Evolutionary conservation across 2,113 vertebrate species (phyloP), one percentile per base, ranked within the genome.

Genomic region (Mormyrus iriodes): DNA sequence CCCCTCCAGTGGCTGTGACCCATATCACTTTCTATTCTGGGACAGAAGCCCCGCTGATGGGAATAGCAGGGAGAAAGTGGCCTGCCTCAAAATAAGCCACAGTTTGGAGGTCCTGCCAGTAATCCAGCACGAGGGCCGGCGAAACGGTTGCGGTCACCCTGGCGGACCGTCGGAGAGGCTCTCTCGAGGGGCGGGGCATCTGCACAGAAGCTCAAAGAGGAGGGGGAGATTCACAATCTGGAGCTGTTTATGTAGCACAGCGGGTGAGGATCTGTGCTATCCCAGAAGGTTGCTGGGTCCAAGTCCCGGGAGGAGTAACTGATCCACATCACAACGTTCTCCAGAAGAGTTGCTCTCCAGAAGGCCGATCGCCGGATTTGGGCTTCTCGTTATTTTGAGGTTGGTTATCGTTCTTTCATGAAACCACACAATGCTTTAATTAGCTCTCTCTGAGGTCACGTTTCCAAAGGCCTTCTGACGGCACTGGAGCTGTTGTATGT

Each of bases 381-480:
- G 85, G 31, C 51, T 53, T 53, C 49, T 86, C 27, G 27, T 53
- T 52, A 79, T 85, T 51, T 53, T 15, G 85, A 86, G 51, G 85
- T 52, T 31, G 35, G 73, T 19, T 79, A 21, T 86, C 13, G 44
- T 85, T 85, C 51, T 53, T 86, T 58, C 51, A 35, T 52, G 46
- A 55, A 86, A 51, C 85, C 85, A 58, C 85, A 86, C 35, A 24
- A 86, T 86, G 85, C 85, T 86, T 86, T 53, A 86, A 86, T 86
- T 86, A 86, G 85, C 27, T 86, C 51, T 42, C 73, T 86, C 85
- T 86, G 85, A 55, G 85, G 24, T 86, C 85, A 55, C 51, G 35
- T 86, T 86, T 86, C 52, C 27, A 53, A 53, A 51, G 85, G 49
- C 27, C 52, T 55, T 86, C 85, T 86, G 85, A 86, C 48, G 85